Evolutionary conservation across 2,888 invertebrate genomes (phyloP).

Genomic region (Ophraella communa): DNA sequence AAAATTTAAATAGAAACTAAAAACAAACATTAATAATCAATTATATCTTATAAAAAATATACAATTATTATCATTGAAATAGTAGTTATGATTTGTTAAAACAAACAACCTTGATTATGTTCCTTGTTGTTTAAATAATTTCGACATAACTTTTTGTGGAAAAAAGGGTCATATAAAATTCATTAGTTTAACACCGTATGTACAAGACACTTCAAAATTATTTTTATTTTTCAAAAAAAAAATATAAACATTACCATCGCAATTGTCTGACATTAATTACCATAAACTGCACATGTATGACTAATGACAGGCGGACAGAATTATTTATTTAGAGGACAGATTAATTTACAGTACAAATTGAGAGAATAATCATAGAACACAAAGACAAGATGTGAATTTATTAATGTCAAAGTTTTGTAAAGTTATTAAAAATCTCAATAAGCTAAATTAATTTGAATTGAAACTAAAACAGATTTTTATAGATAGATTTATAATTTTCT

Average conservation of each 20-base stretch:
- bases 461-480: too few relatives aligned
- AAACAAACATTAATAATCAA: not conserved
- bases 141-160: not conserved
- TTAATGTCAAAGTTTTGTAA: too few relatives aligned
- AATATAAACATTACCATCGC: constrained; percentile 22
- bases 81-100: constrained; percentile 17
- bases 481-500: too few relatives aligned
- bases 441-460: too few relatives aligned
- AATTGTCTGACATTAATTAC: constrained; percentile 11
- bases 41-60: constrained; percentile 4
- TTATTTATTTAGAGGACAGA: too few relatives aligned
- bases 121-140: not conserved
- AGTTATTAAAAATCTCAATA: too few relatives aligned
- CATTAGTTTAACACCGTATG: not conserved
- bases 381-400: too few relatives aligned
- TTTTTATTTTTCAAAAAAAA: constrained; percentile 8
- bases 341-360: too few relatives aligned
- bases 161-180: not conserved
- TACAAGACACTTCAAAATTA: constrained; percentile 5
- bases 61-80: constrained; percentile 13
- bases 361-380: too few relatives aligned
- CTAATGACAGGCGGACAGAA: too few relatives aligned
- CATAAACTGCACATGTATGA: too few relatives aligned
- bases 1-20: not conserved
- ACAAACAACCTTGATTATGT: constrained; percentile 18